These are phyloP conservation scores for Pollenia amentaria DNA, from an alignment of 2,888 invertebrate species.

Conservation along the genomic window DNA sequence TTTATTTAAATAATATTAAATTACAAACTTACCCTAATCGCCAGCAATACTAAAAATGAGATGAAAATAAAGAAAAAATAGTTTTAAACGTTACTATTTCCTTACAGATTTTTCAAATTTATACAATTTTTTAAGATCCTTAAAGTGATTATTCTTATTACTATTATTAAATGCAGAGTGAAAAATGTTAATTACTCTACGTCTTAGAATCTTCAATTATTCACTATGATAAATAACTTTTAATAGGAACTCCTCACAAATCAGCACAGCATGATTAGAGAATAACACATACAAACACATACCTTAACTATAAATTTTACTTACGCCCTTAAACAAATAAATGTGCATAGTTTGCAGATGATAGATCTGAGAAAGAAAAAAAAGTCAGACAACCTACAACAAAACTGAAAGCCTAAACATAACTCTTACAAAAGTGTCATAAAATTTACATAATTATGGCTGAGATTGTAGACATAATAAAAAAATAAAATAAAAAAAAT, in stretches of 20 bases:
- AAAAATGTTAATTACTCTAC: conserved; percentile 52
- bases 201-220: conserved; percentile 51
- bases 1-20: too few relatives aligned
- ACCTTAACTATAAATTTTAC: conserved; percentile 1
- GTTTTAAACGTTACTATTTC: background rate
- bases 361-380: conserved; percentile 28
- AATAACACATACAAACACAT: background rate
- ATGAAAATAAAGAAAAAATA: background rate
- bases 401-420: conserved; percentile 62
- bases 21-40: conserved; percentile 10
- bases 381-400: conserved; percentile 27
- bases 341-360: background rate
- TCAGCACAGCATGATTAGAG: conserved; percentile 57
- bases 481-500: conserved; percentile 7
- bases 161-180: conserved; percentile 38
- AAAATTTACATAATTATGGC: conserved; percentile 77
- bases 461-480: conserved; percentile 53
- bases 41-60: background rate
- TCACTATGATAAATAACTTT: conserved; percentile 28
- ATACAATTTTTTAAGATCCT: background rate
- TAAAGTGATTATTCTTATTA: conserved; percentile 23
- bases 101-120: background rate
- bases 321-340: conserved; percentile 63
- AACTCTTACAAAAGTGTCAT: conserved; percentile 75
- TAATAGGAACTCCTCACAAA: conserved; percentile 42